These are phyloP conservation scores for Montipora cactus DNA, from an alignment of 64 coral and sea anemone genomes.

Conservation along the genomic window DNA sequence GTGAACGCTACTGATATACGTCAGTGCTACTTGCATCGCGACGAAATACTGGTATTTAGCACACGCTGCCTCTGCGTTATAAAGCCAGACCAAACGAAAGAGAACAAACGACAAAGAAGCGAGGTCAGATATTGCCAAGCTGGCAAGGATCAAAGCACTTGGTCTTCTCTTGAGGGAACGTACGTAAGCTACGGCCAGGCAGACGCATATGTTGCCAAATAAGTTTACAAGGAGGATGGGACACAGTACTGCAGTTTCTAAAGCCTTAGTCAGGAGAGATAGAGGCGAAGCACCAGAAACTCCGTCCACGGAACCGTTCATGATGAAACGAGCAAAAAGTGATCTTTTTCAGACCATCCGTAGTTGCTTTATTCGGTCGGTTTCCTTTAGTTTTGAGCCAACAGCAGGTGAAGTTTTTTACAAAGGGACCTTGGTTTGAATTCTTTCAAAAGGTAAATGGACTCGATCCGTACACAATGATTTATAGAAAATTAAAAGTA, in stretches of 20 bases:
- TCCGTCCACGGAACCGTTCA: too few relatives aligned
- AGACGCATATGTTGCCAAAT: slow-evolving; percentile 11
- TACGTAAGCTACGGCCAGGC: neutral
- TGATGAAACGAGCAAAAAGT: too few relatives aligned
- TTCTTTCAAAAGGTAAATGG: too few relatives aligned
- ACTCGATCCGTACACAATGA: neutral
- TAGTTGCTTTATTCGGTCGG: too few relatives aligned
- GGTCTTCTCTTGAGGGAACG: neutral
- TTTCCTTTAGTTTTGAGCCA: too few relatives aligned
- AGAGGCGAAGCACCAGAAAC: too few relatives aligned
- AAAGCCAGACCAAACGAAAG: slow-evolving; percentile 32
- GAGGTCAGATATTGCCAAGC: slow-evolving; percentile 56
- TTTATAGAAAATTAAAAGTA: too few relatives aligned
- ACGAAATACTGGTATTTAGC: too few relatives aligned
- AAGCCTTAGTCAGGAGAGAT: too few relatives aligned
- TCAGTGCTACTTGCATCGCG: neutral
- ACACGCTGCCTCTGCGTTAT: neutral
- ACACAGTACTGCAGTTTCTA: too few relatives aligned
- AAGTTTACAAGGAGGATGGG: neutral
- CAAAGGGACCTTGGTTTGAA: neutral
- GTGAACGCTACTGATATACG: slow-evolving; percentile 15
- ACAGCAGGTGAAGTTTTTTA: too few relatives aligned
- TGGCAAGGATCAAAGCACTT: neutral
- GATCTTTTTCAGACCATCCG: too few relatives aligned
- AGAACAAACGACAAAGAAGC: neutral